Evolutionary conservation across 2,113 vertebrate species (phyloP).

Genomic region (Pteronura brasiliensis): DNA sequence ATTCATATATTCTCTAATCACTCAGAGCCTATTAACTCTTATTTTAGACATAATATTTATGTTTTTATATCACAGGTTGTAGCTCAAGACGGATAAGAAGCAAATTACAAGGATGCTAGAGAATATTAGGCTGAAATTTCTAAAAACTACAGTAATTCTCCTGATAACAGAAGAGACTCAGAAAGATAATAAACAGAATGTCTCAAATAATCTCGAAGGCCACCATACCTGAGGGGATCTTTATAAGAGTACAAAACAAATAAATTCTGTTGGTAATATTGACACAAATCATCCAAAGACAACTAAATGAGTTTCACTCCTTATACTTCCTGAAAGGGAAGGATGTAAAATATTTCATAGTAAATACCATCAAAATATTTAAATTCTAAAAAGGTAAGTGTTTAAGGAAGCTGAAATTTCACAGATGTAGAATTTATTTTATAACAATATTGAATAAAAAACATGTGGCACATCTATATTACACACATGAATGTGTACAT

Average conservation of each 20-base stretch:
- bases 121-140: background rate
- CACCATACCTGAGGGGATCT: background rate
- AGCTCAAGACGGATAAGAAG: background rate
- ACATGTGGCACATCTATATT: background rate
- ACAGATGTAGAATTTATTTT: background rate
- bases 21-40: background rate
- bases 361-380: background rate
- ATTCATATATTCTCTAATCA: background rate
- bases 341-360: background rate
- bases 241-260: conserved; percentile 15
- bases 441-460: background rate
- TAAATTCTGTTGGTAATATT: conserved; percentile 8
- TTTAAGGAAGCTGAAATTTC: background rate
- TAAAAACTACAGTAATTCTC: background rate
- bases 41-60: conserved; percentile 36
- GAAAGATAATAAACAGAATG: background rate
- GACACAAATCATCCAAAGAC: background rate
- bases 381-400: background rate
- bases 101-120: background rate
- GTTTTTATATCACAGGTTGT: background rate
- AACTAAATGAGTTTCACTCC: background rate
- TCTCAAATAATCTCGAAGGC: background rate
- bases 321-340: background rate
- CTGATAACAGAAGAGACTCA: background rate
- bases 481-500: background rate